These are phyloP conservation scores for Ylistrum balloti DNA, from an alignment of 1,140 invertebrate genomes.

Conservation along the genomic window DNA sequence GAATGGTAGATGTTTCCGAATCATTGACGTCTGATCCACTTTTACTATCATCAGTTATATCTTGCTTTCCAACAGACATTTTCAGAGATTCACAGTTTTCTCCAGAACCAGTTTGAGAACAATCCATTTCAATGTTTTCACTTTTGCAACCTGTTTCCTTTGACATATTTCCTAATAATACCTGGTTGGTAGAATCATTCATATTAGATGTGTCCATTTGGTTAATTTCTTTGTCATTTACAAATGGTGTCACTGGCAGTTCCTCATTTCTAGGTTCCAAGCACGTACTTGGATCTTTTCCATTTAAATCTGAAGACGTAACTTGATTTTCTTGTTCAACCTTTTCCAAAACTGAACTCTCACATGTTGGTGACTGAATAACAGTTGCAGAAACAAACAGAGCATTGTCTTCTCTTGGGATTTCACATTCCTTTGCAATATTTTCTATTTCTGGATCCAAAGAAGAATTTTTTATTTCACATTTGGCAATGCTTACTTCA, in stretches of 20 bases:
- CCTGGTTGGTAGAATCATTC: neutral
- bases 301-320: neutral
- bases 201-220: neutral
- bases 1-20: neutral
- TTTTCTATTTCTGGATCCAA: neutral
- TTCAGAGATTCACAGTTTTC: neutral
- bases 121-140: neutral
- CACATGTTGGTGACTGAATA: neutral
- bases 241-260: neutral
- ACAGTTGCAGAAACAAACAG: too few species aligned
- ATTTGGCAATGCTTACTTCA: neutral
- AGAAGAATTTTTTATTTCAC: neutral
- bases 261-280: neutral
- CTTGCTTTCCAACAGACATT: neutral
- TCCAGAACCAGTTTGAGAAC: neutral
- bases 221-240: neutral
- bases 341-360: neutral
- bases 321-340: neutral
- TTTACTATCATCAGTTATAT: neutral
- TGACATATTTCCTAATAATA: neutral
- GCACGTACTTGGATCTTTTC: neutral
- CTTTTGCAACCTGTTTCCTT: neutral
- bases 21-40: neutral
- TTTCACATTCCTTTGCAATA: neutral
- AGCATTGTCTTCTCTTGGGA: too few species aligned